These are phyloP conservation scores for Barnardius zonarius DNA, from an alignment of 2,113 vertebrate species.

Conservation along the genomic window DNA sequence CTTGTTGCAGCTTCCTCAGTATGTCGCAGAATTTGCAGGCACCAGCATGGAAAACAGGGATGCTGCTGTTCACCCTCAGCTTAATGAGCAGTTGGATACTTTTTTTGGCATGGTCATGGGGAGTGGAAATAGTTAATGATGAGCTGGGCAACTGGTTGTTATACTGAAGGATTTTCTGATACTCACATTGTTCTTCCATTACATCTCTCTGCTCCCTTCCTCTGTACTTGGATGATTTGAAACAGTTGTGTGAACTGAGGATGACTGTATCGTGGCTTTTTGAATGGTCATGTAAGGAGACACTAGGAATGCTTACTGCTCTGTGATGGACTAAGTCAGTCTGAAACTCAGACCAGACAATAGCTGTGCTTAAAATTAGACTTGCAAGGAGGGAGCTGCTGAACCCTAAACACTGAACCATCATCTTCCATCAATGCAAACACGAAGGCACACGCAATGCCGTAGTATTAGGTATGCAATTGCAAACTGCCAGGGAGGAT, in stretches of 20 bases:
- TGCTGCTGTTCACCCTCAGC: background rate
- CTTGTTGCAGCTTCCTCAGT: background rate
- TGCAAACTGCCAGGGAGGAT: conserved; percentile 49
- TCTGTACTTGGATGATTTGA: background rate
- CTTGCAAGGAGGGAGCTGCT: background rate
- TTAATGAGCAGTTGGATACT: background rate
- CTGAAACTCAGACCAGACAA: conserved; percentile 22
- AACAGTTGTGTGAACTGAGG: background rate
- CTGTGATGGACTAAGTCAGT: background rate
- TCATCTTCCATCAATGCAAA: background rate
- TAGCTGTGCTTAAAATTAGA: conserved; percentile 16
- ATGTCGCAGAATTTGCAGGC: background rate
- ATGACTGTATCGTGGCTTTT: background rate
- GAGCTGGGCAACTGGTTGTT: background rate
- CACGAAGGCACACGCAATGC: background rate
- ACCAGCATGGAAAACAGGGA: background rate
- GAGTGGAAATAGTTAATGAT: background rate
- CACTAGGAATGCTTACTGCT: background rate
- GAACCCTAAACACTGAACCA: background rate
- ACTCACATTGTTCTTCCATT: background rate
- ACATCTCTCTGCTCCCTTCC: background rate
- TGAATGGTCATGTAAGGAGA: background rate
- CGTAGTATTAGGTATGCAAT: conserved; percentile 32
- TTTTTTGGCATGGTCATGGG: background rate
- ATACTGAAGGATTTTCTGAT: background rate